Conservation (phyloP, 1,140 invertebrate genomes). For the Drosophila athabasca region DNA sequence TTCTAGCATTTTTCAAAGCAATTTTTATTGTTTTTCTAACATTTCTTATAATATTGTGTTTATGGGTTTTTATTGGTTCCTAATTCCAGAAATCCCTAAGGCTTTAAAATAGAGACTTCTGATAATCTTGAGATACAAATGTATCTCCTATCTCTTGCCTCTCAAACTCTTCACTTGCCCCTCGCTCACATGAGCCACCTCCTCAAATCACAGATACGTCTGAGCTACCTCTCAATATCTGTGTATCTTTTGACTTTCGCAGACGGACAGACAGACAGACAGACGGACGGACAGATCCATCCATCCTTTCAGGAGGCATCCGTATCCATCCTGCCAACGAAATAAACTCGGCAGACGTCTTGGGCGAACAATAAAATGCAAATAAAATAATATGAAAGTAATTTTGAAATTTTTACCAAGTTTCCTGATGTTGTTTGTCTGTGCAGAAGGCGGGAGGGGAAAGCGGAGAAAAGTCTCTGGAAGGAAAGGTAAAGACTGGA, state of each 20-base stretch:
- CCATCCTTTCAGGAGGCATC: conserved; percentile 29
- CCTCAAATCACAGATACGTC: conserved; percentile 9
- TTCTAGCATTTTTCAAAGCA: too few relatives aligned
- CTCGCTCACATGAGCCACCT: not conserved
- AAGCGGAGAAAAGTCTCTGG: conserved; percentile 24
- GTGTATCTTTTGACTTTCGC: conserved; percentile 40
- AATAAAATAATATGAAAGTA: conserved; percentile 78
- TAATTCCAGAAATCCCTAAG: too few relatives aligned
- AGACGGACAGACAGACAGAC: conserved; percentile 25
- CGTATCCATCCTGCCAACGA: too few relatives aligned
- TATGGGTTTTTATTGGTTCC: too few relatives aligned
- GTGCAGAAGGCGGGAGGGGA: conserved; percentile 17
- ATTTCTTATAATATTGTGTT: too few relatives aligned
- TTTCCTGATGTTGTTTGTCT: conserved; percentile 17
- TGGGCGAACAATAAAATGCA: conserved; percentile 60
- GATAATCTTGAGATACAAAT: not conserved
- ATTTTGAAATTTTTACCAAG: conserved; percentile 54
- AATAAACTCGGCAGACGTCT: conserved; percentile 41
- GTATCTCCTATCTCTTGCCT: not conserved
- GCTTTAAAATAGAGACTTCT: too few relatives aligned
- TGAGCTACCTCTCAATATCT: conserved; percentile 1
- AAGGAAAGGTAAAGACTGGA: conserved; percentile 9
- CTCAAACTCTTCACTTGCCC: not conserved
- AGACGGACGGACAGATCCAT: too few relatives aligned
- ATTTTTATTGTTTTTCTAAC: too few relatives aligned